Base-by-base conservation (phyloP, 2,797 vertebrate genomes). In the Carduelis carduelis region DNA sequence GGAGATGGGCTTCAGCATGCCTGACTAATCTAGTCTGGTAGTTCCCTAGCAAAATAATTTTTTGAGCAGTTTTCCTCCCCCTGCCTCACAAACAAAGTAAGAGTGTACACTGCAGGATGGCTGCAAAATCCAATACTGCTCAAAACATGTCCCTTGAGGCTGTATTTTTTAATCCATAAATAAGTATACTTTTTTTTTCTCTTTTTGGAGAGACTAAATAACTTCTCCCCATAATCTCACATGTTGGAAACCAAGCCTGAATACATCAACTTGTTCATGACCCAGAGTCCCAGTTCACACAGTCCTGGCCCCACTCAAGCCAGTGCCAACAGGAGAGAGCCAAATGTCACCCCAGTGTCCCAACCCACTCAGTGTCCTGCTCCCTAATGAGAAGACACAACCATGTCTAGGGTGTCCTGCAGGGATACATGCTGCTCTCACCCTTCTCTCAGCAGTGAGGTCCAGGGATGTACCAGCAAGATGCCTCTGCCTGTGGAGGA, bases 71-170 rank as follows among this genome's bases (percentile, higher is more conserved):
- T 91, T 75, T 22, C 6, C 11, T 44, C 28, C 21, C 15, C 34
- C 27, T 43, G 24, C 52, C 61, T 69, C 28, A 18, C 47, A 78
- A 83, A 83, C 27, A 74, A 86, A 72, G 23, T 30, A 68, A 53
- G 7, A 75, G 4, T 0, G 0, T 52, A 47, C 5, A 7, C 20
- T 70, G 19, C 49, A 77, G 32, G 6, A 72, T 7, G 27, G 18
- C 43, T 82, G 15, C n/a, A 80, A 93, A 90, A 82, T 59, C 55
- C 35, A 56, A 5, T 22, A 28, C 52, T 66, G 15, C 37, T 77
- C 34, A 64, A 66, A 77, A 76, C 1, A 1, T 14, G 41, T 59
- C 37, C 41, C 74, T 76, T 2, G 14, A 87, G 41, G 32, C 24
- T 37, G 8, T 32, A 24, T 61, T 82, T 85, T 80, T 90, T 14